Percentiles rank a stretch among this genome's conserved stretches.
Conservation (phyloP, 2,797 vertebrate species). For the Betta splendens region DNA sequence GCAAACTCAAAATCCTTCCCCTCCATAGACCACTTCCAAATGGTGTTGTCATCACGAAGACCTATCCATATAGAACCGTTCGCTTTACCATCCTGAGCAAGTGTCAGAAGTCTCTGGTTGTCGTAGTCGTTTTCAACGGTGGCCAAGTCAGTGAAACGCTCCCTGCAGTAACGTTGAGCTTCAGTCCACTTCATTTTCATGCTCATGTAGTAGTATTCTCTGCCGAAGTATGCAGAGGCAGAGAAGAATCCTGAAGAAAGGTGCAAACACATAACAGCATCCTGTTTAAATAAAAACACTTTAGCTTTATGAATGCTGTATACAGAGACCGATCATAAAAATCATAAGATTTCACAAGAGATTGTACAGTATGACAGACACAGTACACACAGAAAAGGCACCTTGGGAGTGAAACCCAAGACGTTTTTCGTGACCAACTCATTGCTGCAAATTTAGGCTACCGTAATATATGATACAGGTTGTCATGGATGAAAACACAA, state of each 20-base stretch:
- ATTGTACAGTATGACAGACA: too few relatives aligned
- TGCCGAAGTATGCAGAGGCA: not conserved
- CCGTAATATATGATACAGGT: too few relatives aligned
- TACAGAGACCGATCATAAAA: too few relatives aligned
- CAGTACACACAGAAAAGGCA: too few relatives aligned
- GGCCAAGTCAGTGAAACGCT: slow-evolving; percentile 10
- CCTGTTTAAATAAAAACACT: too few relatives aligned
- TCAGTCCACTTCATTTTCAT: slow-evolving; percentile 7
- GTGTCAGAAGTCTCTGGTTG: not conserved
- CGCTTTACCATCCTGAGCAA: not conserved
- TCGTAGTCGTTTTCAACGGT: not conserved
- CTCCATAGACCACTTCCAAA: slow-evolving; percentile 17
- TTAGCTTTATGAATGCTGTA: too few relatives aligned
- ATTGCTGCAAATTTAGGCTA: too few relatives aligned
- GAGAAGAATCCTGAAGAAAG: slow-evolving; percentile 1
- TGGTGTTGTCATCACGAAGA: not conserved
- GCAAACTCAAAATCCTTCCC: not conserved
- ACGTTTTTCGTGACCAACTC: too few relatives aligned
- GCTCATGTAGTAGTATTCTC: slow-evolving; percentile 1
- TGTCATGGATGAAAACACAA: too few relatives aligned
- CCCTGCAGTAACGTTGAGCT: slow-evolving; percentile 24
- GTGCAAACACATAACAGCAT: too few relatives aligned
- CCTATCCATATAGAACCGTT: not conserved
- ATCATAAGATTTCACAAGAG: too few relatives aligned
- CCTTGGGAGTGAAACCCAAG: too few relatives aligned